Evolutionary conservation across 2,888 invertebrate species (phyloP).

Genomic region (Nomada goodeniana): DNA sequence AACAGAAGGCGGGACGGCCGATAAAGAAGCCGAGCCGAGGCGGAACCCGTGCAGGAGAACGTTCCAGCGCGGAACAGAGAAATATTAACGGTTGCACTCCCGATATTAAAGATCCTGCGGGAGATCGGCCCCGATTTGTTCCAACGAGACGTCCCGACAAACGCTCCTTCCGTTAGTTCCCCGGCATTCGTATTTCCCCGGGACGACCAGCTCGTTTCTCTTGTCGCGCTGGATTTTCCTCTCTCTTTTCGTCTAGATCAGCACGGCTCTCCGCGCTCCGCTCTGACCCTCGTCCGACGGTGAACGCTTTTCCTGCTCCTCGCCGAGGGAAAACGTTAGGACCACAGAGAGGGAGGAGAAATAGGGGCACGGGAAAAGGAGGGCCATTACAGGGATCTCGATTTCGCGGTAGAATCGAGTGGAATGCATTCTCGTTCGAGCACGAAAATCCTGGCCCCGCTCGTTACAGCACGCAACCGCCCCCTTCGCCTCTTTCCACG

Average conservation of each 20-base stretch:
- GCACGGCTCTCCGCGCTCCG: neutral
- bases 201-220: slow-evolving; percentile 59
- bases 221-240: slow-evolving; percentile 27
- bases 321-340: neutral
- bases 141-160: slow-evolving; percentile 53
- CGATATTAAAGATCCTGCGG: slow-evolving; percentile 67
- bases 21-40: slow-evolving; percentile 4
- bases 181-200: slow-evolving; percentile 44
- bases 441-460: neutral
- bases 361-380: neutral
- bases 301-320: neutral
- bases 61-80: slow-evolving; percentile 55
- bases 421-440: neutral
- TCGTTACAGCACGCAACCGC: slow-evolving; percentile 10
- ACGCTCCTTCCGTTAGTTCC: slow-evolving; percentile 40
- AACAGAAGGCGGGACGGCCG: slow-evolving; percentile 27
- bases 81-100: slow-evolving; percentile 74
- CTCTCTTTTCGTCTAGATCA: neutral
- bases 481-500: too few species aligned
- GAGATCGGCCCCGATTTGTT: slow-evolving; percentile 63
- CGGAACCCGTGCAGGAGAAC: slow-evolving; percentile 4
- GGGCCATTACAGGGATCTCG: slow-evolving; percentile 22
- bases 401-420: slow-evolving; percentile 12
- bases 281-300: neutral
- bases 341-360: too few species aligned